Evolutionary conservation across 2,113 vertebrate genomes (phyloP).

Genomic region (Dromiciops gliroides): DNA sequence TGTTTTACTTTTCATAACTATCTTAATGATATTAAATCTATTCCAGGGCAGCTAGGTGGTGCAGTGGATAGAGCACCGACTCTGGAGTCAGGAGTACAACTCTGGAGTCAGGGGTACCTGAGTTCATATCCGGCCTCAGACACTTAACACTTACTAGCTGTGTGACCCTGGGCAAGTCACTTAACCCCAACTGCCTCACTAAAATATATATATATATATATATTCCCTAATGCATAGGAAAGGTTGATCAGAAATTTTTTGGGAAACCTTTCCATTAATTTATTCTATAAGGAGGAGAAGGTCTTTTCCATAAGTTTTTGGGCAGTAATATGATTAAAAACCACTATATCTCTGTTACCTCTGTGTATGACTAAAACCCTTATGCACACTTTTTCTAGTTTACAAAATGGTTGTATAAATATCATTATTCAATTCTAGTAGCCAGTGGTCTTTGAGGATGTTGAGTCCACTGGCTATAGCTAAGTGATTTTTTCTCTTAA

Average conservation of each 20-base stretch:
- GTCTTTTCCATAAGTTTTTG: neutral
- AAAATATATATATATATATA: no score
- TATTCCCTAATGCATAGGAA: no score
- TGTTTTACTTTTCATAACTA: neutral
- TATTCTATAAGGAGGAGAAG: neutral
- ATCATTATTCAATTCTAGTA: neutral
- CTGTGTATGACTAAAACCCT: neutral
- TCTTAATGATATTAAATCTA: neutral
- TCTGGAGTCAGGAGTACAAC: no score
- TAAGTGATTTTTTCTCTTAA: neutral
- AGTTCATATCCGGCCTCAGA: no score
- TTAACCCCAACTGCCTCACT: no score
- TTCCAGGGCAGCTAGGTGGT: no score
- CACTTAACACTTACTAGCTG: no score
- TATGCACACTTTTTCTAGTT: neutral
- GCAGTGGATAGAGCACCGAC: no score
- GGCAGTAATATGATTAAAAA: neutral
- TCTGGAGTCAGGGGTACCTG: no score
- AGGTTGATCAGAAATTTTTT: neutral
- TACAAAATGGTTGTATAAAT: neutral
- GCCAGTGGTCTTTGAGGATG: neutral
- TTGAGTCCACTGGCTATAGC: neutral
- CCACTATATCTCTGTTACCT: neutral
- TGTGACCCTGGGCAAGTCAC: no score
- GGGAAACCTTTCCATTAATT: neutral